phyloP scores from a whole-genome alignment of 2,797 vertebrate species.

The Siniperca undulata region DNA sequence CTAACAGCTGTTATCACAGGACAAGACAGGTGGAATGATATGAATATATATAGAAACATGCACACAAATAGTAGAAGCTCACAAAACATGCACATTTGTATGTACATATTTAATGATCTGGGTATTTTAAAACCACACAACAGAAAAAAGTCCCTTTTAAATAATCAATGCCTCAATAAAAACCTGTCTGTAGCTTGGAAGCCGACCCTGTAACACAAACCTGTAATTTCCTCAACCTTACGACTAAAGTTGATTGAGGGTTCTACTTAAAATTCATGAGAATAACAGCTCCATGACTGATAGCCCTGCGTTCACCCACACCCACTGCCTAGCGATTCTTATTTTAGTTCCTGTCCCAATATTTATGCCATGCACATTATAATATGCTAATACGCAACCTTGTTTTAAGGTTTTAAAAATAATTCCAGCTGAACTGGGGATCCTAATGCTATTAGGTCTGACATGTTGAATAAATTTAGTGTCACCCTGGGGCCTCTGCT shows the following conservation, averaged over 20 bases:
- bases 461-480: constrained; percentile 8
- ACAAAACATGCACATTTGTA: background rate
- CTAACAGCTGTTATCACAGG: constrained; percentile 81
- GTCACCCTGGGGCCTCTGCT: background rate
- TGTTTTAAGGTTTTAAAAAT: constrained; percentile 23
- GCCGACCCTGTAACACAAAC: background rate
- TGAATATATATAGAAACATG: background rate
- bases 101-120: background rate
- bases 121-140: background rate
- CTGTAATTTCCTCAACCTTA: constrained; percentile 6
- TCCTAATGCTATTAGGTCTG: constrained; percentile 6
- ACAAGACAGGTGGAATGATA: constrained; percentile 74
- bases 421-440: background rate
- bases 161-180: background rate
- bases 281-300: constrained; percentile 24
- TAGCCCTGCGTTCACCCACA: background rate
- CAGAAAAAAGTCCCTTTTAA: constrained; percentile 7
- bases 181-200: constrained; percentile 3
- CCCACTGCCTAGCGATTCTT: background rate
- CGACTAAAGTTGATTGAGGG: constrained; percentile 4
- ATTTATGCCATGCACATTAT: constrained; percentile 2
- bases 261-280: constrained; percentile 46
- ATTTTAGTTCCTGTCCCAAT: constrained; percentile 15
- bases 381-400: constrained; percentile 16
- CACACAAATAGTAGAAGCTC: background rate